Evolutionary conservation across 2,797 vertebrate species (phyloP).

Genomic region (Rhinogobio ventralis): DNA sequence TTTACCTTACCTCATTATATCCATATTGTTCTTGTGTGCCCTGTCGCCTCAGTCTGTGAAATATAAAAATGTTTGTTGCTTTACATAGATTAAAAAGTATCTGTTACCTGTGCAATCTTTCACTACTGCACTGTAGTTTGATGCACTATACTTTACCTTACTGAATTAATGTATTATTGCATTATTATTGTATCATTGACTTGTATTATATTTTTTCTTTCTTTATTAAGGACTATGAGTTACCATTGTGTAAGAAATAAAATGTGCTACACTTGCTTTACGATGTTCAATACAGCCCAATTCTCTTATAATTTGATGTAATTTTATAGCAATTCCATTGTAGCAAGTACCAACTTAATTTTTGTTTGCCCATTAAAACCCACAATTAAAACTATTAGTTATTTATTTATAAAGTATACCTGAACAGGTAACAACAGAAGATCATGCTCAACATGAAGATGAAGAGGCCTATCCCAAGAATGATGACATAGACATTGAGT

Average conservation of each 20-base stretch:
- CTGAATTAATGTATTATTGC: not conserved
- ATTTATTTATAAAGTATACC: conserved; percentile 66
- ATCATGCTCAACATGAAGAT: conserved; percentile 82
- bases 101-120: not conserved
- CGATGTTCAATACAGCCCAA: not conserved
- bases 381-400: not conserved
- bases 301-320: not conserved
- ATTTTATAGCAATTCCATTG: not conserved
- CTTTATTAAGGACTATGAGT: not conserved
- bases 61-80: conserved; percentile 29
- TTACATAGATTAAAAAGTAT: not conserved
- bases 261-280: not conserved
- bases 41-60: conserved; percentile 75
- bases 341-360: not conserved
- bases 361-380: conserved; percentile 39
- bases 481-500: conserved; percentile 81
- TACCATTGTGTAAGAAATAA: not conserved
- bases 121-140: not conserved
- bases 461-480: conserved; percentile 81
- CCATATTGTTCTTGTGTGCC: conserved; percentile 76
- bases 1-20: conserved; percentile 75
- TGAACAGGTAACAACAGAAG: conserved; percentile 85
- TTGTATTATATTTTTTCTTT: not conserved
- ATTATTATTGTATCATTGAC: not conserved
- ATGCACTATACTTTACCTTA: not conserved